Conservation (phyloP, 53 echinoderm and acorn worm genomes). For the Hippasteria phrygiana region DNA sequence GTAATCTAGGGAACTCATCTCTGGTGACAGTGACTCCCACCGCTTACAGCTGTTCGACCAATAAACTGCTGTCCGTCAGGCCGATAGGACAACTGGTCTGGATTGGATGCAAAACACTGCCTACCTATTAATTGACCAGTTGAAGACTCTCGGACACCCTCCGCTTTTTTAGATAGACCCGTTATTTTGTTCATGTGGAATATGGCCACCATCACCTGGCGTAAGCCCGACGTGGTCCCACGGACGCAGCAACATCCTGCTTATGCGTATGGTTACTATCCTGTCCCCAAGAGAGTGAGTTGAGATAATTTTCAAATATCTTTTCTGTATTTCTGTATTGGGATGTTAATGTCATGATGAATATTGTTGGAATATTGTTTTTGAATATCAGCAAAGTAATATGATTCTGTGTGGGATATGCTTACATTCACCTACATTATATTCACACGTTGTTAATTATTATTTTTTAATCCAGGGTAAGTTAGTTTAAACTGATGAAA, state of each 20-base stretch:
- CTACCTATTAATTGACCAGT: not conserved
- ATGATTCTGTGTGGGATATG: too few species aligned
- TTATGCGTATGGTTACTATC: slow-evolving; percentile 55
- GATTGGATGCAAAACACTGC: too few species aligned
- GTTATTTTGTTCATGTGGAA: slow-evolving; percentile 73
- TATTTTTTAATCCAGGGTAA: too few species aligned
- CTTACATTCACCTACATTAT: too few species aligned
- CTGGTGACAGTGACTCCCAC: not conserved
- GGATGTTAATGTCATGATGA: too few species aligned
- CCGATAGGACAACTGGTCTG: not conserved
- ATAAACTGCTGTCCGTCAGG: not conserved
- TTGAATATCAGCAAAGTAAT: too few species aligned
- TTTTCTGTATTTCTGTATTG: not conserved
- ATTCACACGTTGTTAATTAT: too few species aligned
- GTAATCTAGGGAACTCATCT: not conserved
- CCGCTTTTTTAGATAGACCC: too few species aligned
- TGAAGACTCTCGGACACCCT: not conserved
- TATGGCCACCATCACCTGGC: slow-evolving; percentile 70
- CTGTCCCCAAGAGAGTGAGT: slow-evolving; percentile 56
- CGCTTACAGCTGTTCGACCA: slow-evolving; percentile 15
- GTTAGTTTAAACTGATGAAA: too few species aligned
- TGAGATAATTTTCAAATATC: not conserved
- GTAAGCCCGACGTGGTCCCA: slow-evolving; percentile 66
- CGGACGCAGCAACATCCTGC: slow-evolving; percentile 54
- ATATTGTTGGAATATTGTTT: too few species aligned